Evolutionary conservation across 2,888 invertebrate species (phyloP).

Genomic region (Entomobrya proxima): DNA sequence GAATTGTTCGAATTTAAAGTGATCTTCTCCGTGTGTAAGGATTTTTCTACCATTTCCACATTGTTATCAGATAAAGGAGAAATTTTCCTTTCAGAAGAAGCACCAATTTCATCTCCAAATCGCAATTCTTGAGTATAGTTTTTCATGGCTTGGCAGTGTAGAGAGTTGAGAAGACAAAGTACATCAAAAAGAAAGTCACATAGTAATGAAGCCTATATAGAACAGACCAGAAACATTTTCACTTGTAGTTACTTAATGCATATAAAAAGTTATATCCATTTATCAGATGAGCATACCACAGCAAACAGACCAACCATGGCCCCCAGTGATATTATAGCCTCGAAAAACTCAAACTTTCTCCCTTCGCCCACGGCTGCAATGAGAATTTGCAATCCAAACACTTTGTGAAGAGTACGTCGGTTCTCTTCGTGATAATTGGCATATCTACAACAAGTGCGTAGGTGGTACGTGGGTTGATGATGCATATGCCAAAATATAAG

Average conservation of each 20-base stretch:
- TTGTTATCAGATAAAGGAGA: not conserved
- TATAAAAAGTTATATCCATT: not conserved
- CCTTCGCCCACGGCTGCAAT: slow-evolving; percentile 78
- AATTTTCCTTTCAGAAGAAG: not conserved
- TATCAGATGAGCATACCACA: slow-evolving; percentile 76
- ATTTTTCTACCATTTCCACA: not conserved
- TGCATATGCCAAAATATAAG: no score
- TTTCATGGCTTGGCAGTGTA: slow-evolving; percentile 56
- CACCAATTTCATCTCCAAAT: slow-evolving; percentile 34
- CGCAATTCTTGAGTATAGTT: slow-evolving; percentile 51
- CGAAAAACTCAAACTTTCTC: slow-evolving; percentile 79
- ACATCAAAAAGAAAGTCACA: slow-evolving; percentile 78
- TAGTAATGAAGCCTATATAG: slow-evolving; percentile 78
- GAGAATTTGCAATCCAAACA: slow-evolving; percentile 79
- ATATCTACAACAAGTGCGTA: slow-evolving; percentile 67
- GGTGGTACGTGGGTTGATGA: not conserved
- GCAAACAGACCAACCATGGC: slow-evolving; percentile 79
- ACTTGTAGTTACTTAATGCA: not conserved
- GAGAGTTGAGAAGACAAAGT: slow-evolving; percentile 65
- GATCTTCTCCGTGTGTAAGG: not conserved
- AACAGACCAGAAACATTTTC: slow-evolving; percentile 4
- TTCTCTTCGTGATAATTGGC: slow-evolving; percentile 77
- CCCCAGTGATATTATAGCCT: slow-evolving; percentile 79
- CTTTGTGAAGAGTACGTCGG: slow-evolving; percentile 77
- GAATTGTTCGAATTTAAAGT: not conserved